These are phyloP conservation scores for Sebastes miniatus DNA, from an alignment of 2,797 vertebrate species.

Conservation along the genomic window DNA sequence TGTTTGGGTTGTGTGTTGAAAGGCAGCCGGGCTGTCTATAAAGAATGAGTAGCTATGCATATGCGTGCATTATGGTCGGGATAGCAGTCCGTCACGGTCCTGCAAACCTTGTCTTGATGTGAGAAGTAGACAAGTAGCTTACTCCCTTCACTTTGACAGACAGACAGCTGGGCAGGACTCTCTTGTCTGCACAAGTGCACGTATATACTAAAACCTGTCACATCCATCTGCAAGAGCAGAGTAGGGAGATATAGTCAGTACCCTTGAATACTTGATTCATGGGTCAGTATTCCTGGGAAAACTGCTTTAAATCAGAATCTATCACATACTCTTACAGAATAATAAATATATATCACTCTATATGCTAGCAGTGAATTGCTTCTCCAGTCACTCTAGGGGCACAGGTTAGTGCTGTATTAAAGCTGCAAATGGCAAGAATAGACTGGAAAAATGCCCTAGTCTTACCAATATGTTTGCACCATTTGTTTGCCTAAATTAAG, in stretches of 20 bases:
- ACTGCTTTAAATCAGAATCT: slow-evolving; percentile 34
- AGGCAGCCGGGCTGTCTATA: slow-evolving; percentile 1
- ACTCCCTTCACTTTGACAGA: slow-evolving; percentile 57
- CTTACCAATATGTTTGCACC: neutral
- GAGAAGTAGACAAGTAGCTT: slow-evolving; percentile 45
- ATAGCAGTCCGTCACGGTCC: slow-evolving; percentile 40
- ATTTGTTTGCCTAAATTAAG: neutral
- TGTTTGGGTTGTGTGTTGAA: neutral
- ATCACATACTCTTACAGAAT: slow-evolving; percentile 32
- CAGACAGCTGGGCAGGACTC: slow-evolving; percentile 51
- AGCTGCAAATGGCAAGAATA: neutral
- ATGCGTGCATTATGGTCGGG: slow-evolving; percentile 2
- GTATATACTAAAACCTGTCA: slow-evolving; percentile 53
- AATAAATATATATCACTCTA: slow-evolving; percentile 17
- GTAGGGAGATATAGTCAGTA: slow-evolving; percentile 27
- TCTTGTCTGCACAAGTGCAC: slow-evolving; percentile 27
- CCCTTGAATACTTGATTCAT: slow-evolving; percentile 59
- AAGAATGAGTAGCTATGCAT: neutral
- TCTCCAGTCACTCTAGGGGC: neutral
- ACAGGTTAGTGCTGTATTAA: neutral
- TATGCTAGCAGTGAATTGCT: neutral
- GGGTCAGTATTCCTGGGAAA: slow-evolving; percentile 44
- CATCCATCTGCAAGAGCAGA: slow-evolving; percentile 37
- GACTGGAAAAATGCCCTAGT: neutral
- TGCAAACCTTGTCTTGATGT: slow-evolving; percentile 11